A percentile compares a stretch with the other conserved stretches of the same genome.
Conservation (phyloP, 2,797 vertebrate genomes). For the Distichodus sexfasciatus region DNA sequence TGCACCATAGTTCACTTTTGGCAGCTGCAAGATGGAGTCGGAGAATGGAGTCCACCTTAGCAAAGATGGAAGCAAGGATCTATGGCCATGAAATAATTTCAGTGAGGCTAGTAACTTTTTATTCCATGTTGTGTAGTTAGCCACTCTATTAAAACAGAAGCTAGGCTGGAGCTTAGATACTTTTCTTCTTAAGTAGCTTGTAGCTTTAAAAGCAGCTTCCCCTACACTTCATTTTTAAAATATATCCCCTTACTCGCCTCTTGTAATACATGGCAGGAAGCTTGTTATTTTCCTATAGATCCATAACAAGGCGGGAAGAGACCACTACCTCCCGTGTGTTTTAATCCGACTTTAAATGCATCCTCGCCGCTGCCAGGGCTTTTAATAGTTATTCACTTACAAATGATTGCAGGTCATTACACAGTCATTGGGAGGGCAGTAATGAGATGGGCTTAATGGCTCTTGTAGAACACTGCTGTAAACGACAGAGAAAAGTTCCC, state of each 20-base stretch:
- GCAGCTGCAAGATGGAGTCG: too few relatives aligned
- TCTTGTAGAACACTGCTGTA: conserved; percentile 88
- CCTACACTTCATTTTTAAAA: too few relatives aligned
- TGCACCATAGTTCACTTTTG: too few relatives aligned
- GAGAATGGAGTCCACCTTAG: too few relatives aligned
- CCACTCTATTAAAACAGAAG: too few relatives aligned
- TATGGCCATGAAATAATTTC: too few relatives aligned
- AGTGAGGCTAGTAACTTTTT: too few relatives aligned
- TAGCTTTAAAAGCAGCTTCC: too few relatives aligned
- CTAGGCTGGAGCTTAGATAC: too few relatives aligned
- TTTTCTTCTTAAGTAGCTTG: too few relatives aligned
- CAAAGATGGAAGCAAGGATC: too few relatives aligned
- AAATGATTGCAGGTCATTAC: conserved; percentile 97
- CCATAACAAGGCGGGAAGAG: conserved; percentile 81
- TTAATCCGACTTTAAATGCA: conserved; percentile 88
- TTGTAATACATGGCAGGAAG: conserved; percentile 38
- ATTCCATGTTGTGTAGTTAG: too few relatives aligned
- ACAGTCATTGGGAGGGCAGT: conserved; percentile 94
- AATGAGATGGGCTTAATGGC: conserved; percentile 92
- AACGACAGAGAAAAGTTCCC: conserved; percentile 89
- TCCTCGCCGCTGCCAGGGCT: conserved; percentile 85
- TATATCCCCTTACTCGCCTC: conserved; percentile 18
- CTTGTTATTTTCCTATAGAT: conserved; percentile 68
- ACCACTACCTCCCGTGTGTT: conserved; percentile 85
- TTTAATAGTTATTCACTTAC: conserved; percentile 97